These are phyloP conservation scores for Chloroclystis v-ata DNA, from an alignment of 2,888 invertebrate genomes.

Conservation along the genomic window DNA sequence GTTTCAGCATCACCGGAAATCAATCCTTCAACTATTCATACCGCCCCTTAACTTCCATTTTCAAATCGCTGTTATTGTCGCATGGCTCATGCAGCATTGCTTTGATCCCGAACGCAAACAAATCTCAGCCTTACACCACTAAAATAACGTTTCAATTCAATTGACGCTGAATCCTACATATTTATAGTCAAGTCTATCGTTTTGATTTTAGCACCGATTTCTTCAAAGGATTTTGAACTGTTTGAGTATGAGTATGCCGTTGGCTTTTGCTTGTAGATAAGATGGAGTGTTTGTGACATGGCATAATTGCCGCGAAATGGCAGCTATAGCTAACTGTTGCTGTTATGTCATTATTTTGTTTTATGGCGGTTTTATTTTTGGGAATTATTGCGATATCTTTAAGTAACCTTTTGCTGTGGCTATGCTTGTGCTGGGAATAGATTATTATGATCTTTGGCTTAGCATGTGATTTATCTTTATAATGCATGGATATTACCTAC, in stretches of 20 bases:
- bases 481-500: no score
- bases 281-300: conserved; percentile 60
- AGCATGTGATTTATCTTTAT: not conserved
- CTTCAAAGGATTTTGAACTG: not conserved
- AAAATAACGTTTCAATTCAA: conserved; percentile 27
- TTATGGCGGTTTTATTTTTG: conserved; percentile 25
- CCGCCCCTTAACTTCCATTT: conserved; percentile 59
- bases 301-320: conserved; percentile 74
- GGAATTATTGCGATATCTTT: conserved; percentile 16
- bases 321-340: conserved; percentile 61
- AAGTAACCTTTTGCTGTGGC: conserved; percentile 4
- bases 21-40: conserved; percentile 13
- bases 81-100: conserved; percentile 59
- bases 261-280: conserved; percentile 27
- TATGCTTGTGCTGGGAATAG: not conserved
- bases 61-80: conserved; percentile 61
- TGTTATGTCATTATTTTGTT: conserved; percentile 28
- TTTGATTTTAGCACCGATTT: conserved; percentile 37
- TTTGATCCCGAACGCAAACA: conserved; percentile 54
- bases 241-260: conserved; percentile 25
- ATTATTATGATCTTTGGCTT: not conserved
- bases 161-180: conserved; percentile 32
- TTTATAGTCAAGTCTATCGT: conserved; percentile 35
- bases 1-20: conserved; percentile 3
- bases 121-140: conserved; percentile 36